Percentiles rank a stretch among this genome's conserved stretches.
phyloP scores from a whole-genome alignment of 2,888 invertebrate genomes.

The Ceramica pisi region DNA sequence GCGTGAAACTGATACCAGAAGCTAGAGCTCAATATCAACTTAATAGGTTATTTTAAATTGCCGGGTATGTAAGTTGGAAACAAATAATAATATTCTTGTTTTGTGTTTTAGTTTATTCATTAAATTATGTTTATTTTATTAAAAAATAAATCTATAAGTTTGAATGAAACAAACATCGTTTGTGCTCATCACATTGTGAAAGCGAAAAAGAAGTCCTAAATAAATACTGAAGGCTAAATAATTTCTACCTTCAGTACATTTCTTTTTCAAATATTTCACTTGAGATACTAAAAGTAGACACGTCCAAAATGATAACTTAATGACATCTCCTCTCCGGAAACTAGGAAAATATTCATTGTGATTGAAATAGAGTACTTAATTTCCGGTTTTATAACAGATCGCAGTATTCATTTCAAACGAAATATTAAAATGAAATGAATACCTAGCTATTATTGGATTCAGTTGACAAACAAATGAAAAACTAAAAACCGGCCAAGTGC shows the following conservation, averaged over 20 bases:
- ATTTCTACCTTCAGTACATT: neutral
- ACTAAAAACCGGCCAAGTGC: too few relatives aligned
- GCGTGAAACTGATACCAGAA: too few relatives aligned
- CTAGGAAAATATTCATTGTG: conserved; percentile 61
- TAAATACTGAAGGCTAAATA: too few relatives aligned
- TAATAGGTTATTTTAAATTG: neutral
- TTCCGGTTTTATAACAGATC: conserved; percentile 60
- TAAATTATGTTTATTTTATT: neutral
- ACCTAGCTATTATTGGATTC: neutral
- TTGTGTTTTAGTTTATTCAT: neutral
- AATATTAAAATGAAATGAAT: conserved; percentile 17
- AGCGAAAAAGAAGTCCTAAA: neutral
- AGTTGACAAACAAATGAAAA: neutral
- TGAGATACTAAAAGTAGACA: neutral
- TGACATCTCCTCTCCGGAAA: conserved; percentile 47
- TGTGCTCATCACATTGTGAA: neutral
- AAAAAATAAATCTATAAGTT: neutral
- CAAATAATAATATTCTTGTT: neutral
- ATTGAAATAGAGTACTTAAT: conserved; percentile 61
- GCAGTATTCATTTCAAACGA: conserved; percentile 25
- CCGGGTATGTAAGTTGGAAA: neutral
- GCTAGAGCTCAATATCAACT: neutral
- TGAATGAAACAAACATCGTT: neutral
- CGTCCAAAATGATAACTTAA: conserved; percentile 23
- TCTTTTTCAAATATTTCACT: conserved; percentile 1